Evolutionary conservation across 2,888 invertebrate genomes (phyloP).

Genomic region (Phortica magna): DNA sequence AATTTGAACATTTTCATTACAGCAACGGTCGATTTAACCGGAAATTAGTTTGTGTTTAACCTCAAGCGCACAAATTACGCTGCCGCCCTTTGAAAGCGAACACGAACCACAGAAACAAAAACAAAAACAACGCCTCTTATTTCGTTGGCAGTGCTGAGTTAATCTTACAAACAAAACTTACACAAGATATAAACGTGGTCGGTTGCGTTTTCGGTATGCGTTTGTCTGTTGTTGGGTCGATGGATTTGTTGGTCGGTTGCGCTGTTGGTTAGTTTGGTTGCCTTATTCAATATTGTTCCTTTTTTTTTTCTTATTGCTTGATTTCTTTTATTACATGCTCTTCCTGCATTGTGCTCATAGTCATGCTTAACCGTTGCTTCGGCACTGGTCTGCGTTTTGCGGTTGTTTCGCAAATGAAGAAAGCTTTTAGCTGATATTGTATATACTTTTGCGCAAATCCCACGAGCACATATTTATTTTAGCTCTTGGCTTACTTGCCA

Average conservation of each 20-base stretch:
- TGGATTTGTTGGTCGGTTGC: no score
- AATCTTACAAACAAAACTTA: not conserved
- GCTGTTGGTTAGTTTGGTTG: no score
- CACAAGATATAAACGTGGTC: not conserved
- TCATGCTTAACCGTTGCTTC: not conserved
- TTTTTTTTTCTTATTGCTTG: no score
- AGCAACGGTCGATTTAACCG: slow-evolving; percentile 8
- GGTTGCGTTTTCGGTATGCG: no score
- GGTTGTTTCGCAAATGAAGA: slow-evolving; percentile 53
- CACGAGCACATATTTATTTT: slow-evolving; percentile 65
- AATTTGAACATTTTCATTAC: slow-evolving; percentile 3
- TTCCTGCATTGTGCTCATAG: not conserved
- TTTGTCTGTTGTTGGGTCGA: no score
- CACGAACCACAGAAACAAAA: not conserved
- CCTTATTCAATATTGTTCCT: no score
- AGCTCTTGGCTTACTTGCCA: no score
- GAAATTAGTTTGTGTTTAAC: slow-evolving; percentile 30
- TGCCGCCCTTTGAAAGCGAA: not conserved
- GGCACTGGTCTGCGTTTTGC: not conserved
- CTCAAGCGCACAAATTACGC: not conserved
- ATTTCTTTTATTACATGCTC: slow-evolving; percentile 9
- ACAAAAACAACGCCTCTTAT: not conserved
- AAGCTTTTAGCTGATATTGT: slow-evolving; percentile 71
- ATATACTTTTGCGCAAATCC: slow-evolving; percentile 62
- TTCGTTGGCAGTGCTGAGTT: not conserved